Evolutionary conservation across 2,797 vertebrate species (phyloP), one percentile per base, ranked within the genome.

Genomic region (Morelia viridis): DNA sequence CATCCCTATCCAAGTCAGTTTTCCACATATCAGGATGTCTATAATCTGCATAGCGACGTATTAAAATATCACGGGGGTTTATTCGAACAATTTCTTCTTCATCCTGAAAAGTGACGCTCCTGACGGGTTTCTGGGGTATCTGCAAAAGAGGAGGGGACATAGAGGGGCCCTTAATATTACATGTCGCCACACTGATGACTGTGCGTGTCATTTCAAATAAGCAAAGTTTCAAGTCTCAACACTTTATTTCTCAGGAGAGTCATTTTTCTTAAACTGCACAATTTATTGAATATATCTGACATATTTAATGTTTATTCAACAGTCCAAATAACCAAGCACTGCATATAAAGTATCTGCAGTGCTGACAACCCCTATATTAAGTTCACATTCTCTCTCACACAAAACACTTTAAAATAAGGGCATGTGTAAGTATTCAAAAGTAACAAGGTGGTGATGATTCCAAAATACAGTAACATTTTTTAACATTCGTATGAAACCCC

Each of bases 81-180:
- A 99, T 99, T 96, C 99, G 98, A 89, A 99, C 99, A 11, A 99
- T 99, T 97, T 99, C 99, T 96, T 99, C 99, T 80, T 99, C 99
- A 3, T 99, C 99, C 96, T 98, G 98, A 97, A 99, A 99, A 95
- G 98, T 99, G 97, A 99, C 99, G 0, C 99, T 99, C 92, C 99
- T 98, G 57, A 97, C 97, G 5, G 98, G 96, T 96, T 99, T 99
- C 89, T 98, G 97, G 87, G 98, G 97, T 84, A 98, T 98, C 98
- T 99, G 96, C 92, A 96, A 96, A 12, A 1, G 57, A 88, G 76
- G 35, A 80, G 35, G 85, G 35, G 89, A 19, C 17, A 62, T 28
- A 84, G 93, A 94, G 46, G 9, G 19, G 5, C 0, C 91, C 46
- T 84, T 94, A 96, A 80, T 94, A 64, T 88, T 93, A 80, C 0